Evolutionary conservation across 2,113 vertebrate species (phyloP).

Genomic region (Coregonus clupeaformis): DNA sequence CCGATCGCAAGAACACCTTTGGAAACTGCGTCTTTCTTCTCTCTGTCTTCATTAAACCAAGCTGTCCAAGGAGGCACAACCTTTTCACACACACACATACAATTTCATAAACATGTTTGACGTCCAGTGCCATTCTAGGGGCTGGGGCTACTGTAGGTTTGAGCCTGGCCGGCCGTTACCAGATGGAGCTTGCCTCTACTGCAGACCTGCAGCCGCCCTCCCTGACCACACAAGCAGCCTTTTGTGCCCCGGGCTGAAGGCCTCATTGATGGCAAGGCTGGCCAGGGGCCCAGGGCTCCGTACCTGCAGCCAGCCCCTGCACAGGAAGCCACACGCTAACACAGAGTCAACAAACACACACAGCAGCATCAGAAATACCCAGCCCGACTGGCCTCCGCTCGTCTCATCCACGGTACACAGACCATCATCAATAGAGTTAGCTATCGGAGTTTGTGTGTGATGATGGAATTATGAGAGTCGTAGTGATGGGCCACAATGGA

Average conservation of each 20-base stretch:
- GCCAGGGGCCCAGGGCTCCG: slow-evolving; percentile 57
- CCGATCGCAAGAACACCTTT: no score
- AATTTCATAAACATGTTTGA: slow-evolving; percentile 53
- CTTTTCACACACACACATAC: slow-evolving; percentile 46
- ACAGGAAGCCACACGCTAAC: slow-evolving; percentile 51
- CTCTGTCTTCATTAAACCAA: slow-evolving; percentile 41
- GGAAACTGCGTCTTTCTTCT: slow-evolving; percentile 21
- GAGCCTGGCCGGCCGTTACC: slow-evolving; percentile 57
- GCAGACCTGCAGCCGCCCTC: slow-evolving; percentile 41
- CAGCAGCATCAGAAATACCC: slow-evolving; percentile 54
- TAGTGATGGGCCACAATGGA: no score
- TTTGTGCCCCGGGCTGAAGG: slow-evolving; percentile 74
- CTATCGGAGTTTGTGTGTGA: no score
- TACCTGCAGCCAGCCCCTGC: slow-evolving; percentile 53
- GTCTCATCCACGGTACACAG: no score
- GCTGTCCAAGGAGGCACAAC: not conserved
- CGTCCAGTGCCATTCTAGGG: not conserved
- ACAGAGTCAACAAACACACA: slow-evolving; percentile 46
- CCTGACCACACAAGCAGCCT: slow-evolving; percentile 66
- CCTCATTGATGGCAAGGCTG: slow-evolving; percentile 75
- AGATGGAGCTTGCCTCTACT: slow-evolving; percentile 45
- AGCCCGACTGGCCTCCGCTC: not conserved
- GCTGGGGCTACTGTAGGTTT: slow-evolving; percentile 41
- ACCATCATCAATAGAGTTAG: no score
- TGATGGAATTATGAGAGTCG: no score